Evolutionary conservation across 2,797 vertebrate species (phyloP), one percentile per base, ranked within the genome.

Genomic region (Chrosomus eos): DNA sequence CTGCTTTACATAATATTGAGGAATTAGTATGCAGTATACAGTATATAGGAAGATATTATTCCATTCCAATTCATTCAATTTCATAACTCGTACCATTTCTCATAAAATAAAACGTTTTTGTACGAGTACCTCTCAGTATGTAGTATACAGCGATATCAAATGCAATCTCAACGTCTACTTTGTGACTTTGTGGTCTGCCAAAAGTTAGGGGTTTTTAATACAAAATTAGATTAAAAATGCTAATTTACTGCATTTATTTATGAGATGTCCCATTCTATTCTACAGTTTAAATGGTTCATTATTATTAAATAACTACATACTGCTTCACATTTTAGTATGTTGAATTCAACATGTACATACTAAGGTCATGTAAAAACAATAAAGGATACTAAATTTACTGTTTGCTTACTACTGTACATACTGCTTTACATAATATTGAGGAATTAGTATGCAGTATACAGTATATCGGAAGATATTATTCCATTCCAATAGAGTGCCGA

Each of bases 221-320:
- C 18, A 31, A 62, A 60, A 82, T 82, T 73, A 19, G 53, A 73
- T 72, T 71, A 72, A 72, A 71, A 73, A 62, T 58, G 48, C 53
- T 2, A 60, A 33, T 62, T n/a, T 18, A 4, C 26, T 48, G 18
- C 28, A 19, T 73, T 73, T 82, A 78, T 58, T 78, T 78, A n/a
- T 40, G n/a, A 40, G 36, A 26, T 28, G 53, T 11, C 9, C 3
- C 36, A 38, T 31, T 51, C 26, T 62, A 74, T 14, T 31, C 55
- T 14, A 26, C 1, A 53, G 43, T 66, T 53, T 40, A 28, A 26
- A 9, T 21, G 36, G 14, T 31, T n/a, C 14, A 10, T 55, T 40
- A 64, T 36, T 1, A 0, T 51, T n/a, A 18, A n/a, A n/a, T n/a
- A n/a, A n/a, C n/a, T n/a, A 33, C 55, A 26, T 21, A 73, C 7